These are phyloP conservation scores for Wasmannia auropunctata DNA, from an alignment of 1,140 invertebrate species.

Conservation along the genomic window DNA sequence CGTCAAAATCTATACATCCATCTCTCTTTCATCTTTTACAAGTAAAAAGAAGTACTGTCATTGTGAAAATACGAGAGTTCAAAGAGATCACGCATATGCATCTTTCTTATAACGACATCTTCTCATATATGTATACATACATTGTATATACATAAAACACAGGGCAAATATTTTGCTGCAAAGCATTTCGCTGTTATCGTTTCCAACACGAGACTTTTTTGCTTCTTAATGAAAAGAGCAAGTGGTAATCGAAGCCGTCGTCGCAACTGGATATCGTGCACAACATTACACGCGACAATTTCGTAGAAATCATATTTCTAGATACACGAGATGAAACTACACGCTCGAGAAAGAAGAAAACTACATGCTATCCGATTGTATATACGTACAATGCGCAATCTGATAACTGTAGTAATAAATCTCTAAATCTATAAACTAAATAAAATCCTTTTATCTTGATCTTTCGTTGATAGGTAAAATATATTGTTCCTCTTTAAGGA, in stretches of 20 bases:
- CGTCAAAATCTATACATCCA: background rate
- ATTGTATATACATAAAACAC: conserved; percentile 2
- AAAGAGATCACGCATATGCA: conserved; percentile 3
- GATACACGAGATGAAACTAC: conserved; percentile 4
- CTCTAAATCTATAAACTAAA: background rate
- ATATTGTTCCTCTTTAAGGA: background rate
- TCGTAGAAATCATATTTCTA: conserved; percentile 23
- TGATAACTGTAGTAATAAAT: background rate
- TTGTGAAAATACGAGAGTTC: background rate
- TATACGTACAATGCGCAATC: background rate
- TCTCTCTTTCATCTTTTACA: conserved; percentile 11
- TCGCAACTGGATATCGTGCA: conserved; percentile 11
- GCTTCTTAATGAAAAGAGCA: conserved; percentile 43
- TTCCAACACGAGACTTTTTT: conserved; percentile 20
- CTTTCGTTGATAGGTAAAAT: background rate
- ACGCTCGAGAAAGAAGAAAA: background rate
- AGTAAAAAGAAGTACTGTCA: background rate
- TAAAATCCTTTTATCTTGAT: background rate
- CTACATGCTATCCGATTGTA: background rate
- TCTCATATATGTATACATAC: background rate
- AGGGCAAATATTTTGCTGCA: conserved; percentile 9
- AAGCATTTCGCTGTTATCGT: conserved; percentile 24
- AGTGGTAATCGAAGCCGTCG: conserved; percentile 37
- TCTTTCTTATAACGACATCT: background rate
- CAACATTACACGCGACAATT: conserved; percentile 31